Conservation (phyloP, 1,140 invertebrate species). For the Drosophila mojavensis region DNA sequence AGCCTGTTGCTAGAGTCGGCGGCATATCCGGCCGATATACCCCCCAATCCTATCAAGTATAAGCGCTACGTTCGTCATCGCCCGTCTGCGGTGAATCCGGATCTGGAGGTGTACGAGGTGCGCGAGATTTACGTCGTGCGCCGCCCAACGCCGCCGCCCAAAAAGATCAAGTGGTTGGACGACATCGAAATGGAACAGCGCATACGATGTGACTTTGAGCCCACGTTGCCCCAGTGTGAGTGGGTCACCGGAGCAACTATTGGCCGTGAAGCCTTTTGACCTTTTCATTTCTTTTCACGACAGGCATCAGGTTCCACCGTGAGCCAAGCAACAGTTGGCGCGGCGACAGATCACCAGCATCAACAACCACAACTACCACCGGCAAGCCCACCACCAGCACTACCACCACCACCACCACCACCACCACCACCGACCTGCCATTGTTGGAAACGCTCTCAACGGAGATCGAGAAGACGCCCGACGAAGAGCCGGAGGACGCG, state of each 20-base stretch:
- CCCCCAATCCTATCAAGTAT: conserved; percentile 17
- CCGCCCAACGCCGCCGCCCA: conserved; percentile 23
- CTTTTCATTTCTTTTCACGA: not conserved
- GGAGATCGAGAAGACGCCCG: not conserved
- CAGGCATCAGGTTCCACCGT: not conserved
- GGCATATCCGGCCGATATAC: conserved; percentile 8
- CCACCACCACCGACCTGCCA: conserved; percentile 32
- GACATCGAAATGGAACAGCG: conserved; percentile 32
- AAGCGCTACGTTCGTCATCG: conserved; percentile 36
- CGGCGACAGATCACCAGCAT: conserved; percentile 14
- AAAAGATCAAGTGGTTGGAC: not conserved
- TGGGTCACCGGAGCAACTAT: not conserved
- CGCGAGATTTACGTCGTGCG: conserved; percentile 41
- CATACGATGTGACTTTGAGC: conserved; percentile 55
- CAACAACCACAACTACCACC: not conserved
- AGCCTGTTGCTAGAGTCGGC: conserved; percentile 20
- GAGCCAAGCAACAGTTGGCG: conserved; percentile 1
- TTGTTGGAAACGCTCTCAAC: not conserved
- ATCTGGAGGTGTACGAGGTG: conserved; percentile 52
- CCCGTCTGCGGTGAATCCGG: conserved; percentile 8
- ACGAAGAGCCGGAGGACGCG: not conserved
- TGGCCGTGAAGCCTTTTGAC: not conserved
- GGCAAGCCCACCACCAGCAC: not conserved
- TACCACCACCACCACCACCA: conserved; percentile 20
- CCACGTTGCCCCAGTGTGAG: conserved; percentile 55